These are phyloP conservation scores for Ctenicera cuprea DNA, from an alignment of 2,888 invertebrate genomes.

Conservation along the genomic window DNA sequence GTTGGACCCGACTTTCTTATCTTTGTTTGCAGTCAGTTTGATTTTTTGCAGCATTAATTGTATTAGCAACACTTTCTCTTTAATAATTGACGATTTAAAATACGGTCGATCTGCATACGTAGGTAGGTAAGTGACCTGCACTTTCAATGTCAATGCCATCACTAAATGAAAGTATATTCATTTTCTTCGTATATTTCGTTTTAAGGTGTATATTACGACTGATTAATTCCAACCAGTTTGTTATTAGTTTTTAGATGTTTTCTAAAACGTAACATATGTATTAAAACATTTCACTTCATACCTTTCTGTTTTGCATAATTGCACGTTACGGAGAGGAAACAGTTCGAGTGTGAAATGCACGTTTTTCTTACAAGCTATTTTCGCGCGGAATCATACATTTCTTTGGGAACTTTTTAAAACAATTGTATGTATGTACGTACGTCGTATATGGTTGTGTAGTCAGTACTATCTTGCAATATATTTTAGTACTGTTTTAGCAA, in stretches of 20 bases:
- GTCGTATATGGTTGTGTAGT: neutral
- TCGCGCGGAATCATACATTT: neutral
- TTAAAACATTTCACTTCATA: slow-evolving; percentile 1
- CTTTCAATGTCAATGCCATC: slow-evolving; percentile 6
- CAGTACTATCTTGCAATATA: slow-evolving; percentile 11
- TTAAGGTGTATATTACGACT: neutral
- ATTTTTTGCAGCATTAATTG: slow-evolving; percentile 12
- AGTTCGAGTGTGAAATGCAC: neutral
- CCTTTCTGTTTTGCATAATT: slow-evolving; percentile 14
- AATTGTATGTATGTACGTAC: neutral
- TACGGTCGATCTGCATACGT: neutral
- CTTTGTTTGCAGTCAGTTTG: neutral
- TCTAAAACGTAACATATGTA: neutral
- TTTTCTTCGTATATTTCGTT: neutral
- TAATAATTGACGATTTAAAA: neutral
- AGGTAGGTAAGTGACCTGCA: slow-evolving; percentile 14
- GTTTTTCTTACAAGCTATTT: neutral
- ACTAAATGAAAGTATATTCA: neutral
- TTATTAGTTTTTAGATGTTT: slow-evolving; percentile 3
- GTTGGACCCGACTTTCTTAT: slow-evolving; percentile 2
- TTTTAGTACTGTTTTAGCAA: slow-evolving; percentile 1
- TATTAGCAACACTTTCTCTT: slow-evolving; percentile 11
- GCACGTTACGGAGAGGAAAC: neutral
- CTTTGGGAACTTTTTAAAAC: slow-evolving; percentile 2
- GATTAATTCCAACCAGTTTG: neutral